A percentile compares a stretch with the other conserved stretches of the same genome.
phyloP scores from a whole-genome alignment of 2,113 vertebrate species.

The Pelobates fuscus region DNA sequence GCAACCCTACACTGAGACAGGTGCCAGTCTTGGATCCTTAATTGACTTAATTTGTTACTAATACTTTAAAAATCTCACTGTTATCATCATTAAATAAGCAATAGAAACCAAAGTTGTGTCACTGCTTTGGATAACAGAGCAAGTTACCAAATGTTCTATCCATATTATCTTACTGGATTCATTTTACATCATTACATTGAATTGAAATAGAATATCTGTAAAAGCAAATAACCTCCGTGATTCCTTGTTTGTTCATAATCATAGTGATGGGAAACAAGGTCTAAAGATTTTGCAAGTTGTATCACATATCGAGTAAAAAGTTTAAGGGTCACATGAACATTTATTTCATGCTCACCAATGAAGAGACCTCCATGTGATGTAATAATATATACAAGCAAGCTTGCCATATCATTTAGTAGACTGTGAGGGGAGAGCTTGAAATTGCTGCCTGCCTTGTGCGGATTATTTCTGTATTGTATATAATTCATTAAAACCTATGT shows the following conservation, averaged over 20 bases:
- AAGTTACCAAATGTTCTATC: constrained; percentile 62
- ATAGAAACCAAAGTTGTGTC: constrained; percentile 74
- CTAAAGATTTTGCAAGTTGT: constrained; percentile 70
- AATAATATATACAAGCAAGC: no score
- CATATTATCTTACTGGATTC: constrained; percentile 83
- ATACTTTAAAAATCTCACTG: constrained; percentile 86
- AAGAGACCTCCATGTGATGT: not conserved
- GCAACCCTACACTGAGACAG: constrained; percentile 87
- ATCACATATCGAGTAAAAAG: constrained; percentile 49
- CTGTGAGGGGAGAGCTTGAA: no score
- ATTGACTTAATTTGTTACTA: constrained; percentile 98
- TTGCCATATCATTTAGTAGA: no score
- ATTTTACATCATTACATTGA: constrained; percentile 80
- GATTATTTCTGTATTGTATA: no score
- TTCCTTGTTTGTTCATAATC: constrained; percentile 89
- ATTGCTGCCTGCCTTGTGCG: no score
- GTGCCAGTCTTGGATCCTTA: constrained; percentile 88
- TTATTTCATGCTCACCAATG: constrained; percentile 15
- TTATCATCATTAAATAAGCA: constrained; percentile 78
- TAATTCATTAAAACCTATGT: no score
- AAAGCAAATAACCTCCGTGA: constrained; percentile 92
- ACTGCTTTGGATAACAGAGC: constrained; percentile 64
- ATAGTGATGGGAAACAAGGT: constrained; percentile 78
- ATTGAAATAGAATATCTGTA: constrained; percentile 82
- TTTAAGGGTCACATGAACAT: constrained; percentile 31